phyloP scores from a whole-genome alignment of 2,888 invertebrate genomes.

The Dicyrtomina minuta region DNA sequence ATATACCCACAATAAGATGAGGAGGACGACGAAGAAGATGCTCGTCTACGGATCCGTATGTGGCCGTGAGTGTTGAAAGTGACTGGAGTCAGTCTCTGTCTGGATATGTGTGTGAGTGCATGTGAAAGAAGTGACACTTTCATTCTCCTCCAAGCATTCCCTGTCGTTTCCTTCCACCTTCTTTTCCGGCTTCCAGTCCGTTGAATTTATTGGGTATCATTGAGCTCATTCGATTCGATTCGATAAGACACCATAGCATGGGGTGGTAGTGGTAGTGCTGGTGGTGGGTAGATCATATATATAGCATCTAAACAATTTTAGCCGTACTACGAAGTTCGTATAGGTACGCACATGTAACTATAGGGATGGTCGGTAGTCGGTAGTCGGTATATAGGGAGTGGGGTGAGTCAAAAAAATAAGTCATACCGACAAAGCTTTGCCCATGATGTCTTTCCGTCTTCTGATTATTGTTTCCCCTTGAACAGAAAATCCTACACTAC shows the following conservation, averaged over 20 bases:
- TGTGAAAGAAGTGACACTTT: conserved; percentile 31
- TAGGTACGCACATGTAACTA: too few relatives aligned
- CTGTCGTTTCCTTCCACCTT: conserved; percentile 19
- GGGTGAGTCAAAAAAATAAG: conserved; percentile 11
- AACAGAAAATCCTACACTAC: not conserved
- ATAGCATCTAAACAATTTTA: too few relatives aligned
- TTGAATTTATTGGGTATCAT: conserved; percentile 20
- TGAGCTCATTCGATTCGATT: not conserved
- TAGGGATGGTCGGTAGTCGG: too few relatives aligned
- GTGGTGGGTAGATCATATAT: not conserved
- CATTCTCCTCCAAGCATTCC: conserved; percentile 5
- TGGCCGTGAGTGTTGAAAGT: conserved; percentile 16
- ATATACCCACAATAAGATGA: not conserved
- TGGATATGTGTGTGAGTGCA: not conserved
- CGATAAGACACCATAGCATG: not conserved
- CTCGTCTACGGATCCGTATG: not conserved
- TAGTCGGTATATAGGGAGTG: too few relatives aligned
- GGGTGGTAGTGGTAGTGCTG: not conserved
- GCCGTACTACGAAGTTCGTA: too few relatives aligned
- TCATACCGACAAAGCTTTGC: conserved; percentile 14
- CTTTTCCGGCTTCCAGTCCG: conserved; percentile 31
- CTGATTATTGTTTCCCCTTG: conserved; percentile 22
- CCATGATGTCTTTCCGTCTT: conserved; percentile 18
- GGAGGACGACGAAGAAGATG: not conserved
- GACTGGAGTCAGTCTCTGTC: not conserved